Conservation (phyloP, 92 coral and sea anemone species). For the Palythoa caribaeorum region DNA sequence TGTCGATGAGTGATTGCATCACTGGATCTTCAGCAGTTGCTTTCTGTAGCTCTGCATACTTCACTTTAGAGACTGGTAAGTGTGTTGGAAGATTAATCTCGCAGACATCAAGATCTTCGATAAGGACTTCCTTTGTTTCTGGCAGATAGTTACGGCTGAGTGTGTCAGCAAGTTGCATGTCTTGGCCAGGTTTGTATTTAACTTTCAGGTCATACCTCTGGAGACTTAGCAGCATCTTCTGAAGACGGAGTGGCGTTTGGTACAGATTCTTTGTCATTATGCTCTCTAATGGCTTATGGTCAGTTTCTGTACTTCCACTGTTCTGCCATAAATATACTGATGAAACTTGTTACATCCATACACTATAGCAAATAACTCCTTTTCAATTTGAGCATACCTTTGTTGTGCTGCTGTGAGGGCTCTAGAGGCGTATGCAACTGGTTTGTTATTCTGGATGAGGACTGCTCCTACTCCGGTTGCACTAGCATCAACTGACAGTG, state of each 20-base stretch:
- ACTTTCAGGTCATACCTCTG: conserved; percentile 3
- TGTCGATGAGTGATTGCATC: conserved; percentile 15
- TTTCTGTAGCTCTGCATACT: conserved; percentile 4
- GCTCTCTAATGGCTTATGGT: not conserved
- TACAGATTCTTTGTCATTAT: conserved; percentile 32
- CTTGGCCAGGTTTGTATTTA: not conserved
- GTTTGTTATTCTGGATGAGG: not conserved
- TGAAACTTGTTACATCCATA: not conserved
- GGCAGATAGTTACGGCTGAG: not conserved
- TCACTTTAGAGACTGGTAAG: conserved; percentile 31
- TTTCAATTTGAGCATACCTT: conserved; percentile 7
- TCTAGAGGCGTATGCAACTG: conserved; percentile 1
- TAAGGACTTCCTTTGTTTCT: not conserved
- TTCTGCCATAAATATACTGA: not conserved
- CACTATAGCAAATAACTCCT: not conserved
- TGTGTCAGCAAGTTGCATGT: not conserved
- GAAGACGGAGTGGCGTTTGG: conserved; percentile 35
- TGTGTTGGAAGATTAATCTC: not conserved
- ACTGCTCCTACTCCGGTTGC: not conserved
- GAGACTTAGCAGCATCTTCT: conserved; percentile 17
- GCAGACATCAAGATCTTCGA: not conserved
- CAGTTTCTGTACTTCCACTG: not conserved
- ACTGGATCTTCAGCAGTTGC: conserved; percentile 57
- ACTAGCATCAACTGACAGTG: conserved; percentile 30
- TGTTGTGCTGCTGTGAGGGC: conserved; percentile 1